Evolutionary conservation across 64 coral and sea anemone species (phyloP).

Genomic region (Hydrozoanthus tunicans): DNA sequence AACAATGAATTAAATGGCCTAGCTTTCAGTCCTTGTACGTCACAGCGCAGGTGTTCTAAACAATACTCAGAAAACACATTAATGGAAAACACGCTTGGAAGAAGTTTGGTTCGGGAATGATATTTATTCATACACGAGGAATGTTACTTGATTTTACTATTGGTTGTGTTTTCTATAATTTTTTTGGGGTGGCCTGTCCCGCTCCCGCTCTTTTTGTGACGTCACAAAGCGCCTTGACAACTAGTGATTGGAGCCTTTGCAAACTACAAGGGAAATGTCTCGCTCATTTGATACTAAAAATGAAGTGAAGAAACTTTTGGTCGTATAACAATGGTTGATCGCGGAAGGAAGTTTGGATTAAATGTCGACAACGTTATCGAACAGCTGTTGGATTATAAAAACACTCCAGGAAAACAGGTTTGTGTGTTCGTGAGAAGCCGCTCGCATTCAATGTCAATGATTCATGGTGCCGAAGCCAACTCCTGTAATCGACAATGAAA

Average conservation of each 20-base stretch:
- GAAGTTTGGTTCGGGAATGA: no score
- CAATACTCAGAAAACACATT: no score
- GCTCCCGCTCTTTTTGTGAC: neutral
- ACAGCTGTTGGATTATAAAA: constrained; percentile 90
- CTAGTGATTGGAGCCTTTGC: neutral
- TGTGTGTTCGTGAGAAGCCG: neutral
- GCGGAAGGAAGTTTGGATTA: constrained; percentile 77
- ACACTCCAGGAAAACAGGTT: constrained; percentile 77
- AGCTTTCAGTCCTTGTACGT: no score
- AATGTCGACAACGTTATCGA: constrained; percentile 77
- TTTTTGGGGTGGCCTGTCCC: neutral
- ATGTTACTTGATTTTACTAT: no score
- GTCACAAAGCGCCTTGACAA: constrained; percentile 45
- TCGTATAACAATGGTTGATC: constrained; percentile 52
- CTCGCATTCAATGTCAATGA: neutral
- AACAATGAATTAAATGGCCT: no score
- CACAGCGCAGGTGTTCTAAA: no score
- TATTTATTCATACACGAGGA: no score
- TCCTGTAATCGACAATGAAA: neutral
- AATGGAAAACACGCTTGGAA: no score
- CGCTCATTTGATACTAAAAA: no score
- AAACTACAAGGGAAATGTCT: no score
- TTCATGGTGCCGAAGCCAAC: neutral
- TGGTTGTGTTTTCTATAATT: no score
- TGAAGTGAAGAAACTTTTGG: neutral